phyloP scores from a whole-genome alignment of 2,888 invertebrate species.

The Dicranocentrus wangi region DNA sequence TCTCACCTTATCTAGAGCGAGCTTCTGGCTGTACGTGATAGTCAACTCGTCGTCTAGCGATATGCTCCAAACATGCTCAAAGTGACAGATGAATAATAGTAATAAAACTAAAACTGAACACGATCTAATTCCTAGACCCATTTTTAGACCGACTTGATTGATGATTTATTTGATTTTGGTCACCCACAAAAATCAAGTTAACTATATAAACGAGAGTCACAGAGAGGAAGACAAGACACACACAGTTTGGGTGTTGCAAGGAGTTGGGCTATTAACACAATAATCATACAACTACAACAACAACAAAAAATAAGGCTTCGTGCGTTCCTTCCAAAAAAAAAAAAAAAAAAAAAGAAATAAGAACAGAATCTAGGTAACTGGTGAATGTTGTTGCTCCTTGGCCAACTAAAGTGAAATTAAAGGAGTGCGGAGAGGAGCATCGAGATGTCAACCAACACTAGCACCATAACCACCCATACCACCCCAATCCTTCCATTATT shows the following conservation, averaged over 20 bases:
- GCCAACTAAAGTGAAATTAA: conserved; percentile 57
- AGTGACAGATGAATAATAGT: conserved; percentile 15
- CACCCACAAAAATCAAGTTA: neutral
- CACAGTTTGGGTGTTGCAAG: no score
- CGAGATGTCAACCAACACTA: neutral
- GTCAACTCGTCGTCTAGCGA: conserved; percentile 51
- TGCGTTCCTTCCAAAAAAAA: neutral
- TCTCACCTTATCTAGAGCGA: conserved; percentile 52
- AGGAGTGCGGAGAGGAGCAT: conserved; percentile 26
- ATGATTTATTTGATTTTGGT: no score
- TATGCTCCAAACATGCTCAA: conserved; percentile 30
- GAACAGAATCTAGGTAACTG: conserved; percentile 52
- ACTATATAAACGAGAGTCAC: neutral
- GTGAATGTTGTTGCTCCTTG: conserved; percentile 62
- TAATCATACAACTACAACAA: no score
- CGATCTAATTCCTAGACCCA: conserved; percentile 32
- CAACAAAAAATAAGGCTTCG: no score
- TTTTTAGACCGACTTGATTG: conserved; percentile 23
- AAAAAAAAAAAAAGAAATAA: neutral
- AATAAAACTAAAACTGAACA: conserved; percentile 52
- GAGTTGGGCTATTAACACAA: no score
- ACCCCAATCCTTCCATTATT: no score
- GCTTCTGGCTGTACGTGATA: conserved; percentile 57
- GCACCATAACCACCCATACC: neutral
- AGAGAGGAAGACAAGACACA: no score